These are phyloP conservation scores for Formica selysi DNA, from an alignment of 1,140 invertebrate genomes.

Conservation along the genomic window DNA sequence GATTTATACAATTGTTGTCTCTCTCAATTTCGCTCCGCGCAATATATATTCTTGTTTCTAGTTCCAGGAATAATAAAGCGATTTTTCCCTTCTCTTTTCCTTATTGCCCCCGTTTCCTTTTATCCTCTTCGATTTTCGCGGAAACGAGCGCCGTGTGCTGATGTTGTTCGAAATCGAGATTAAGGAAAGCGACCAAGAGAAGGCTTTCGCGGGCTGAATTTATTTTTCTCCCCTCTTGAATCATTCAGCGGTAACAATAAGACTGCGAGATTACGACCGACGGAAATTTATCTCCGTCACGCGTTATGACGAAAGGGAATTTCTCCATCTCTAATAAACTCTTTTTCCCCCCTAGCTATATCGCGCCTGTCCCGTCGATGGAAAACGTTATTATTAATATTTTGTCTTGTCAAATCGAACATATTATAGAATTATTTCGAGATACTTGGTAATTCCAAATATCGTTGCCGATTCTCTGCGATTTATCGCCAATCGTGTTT, in stretches of 20 bases:
- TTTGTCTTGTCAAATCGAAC: not conserved
- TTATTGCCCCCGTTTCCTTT: not conserved
- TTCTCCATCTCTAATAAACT: slow-evolving; percentile 45
- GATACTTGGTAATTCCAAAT: no score
- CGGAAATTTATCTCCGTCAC: slow-evolving; percentile 51
- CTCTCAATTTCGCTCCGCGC: not conserved
- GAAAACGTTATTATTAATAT: slow-evolving; percentile 39
- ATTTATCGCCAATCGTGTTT: not conserved
- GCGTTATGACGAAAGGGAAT: slow-evolving; percentile 18
- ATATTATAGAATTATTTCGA: not conserved
- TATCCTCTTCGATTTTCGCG: slow-evolving; percentile 13
- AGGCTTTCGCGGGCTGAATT: slow-evolving; percentile 31
- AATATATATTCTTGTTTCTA: not conserved
- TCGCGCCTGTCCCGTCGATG: not conserved
- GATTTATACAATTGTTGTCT: slow-evolving; percentile 19
- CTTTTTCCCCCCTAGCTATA: not conserved
- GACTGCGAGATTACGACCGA: slow-evolving; percentile 36
- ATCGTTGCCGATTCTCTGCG: not conserved
- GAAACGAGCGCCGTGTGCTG: not conserved
- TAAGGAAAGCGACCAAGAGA: slow-evolving; percentile 29
- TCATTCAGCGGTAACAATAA: slow-evolving; percentile 24
- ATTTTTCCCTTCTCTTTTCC: not conserved
- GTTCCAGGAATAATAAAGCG: not conserved
- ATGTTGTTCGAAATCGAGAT: slow-evolving; percentile 25
- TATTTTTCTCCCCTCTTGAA: slow-evolving; percentile 34